phyloP scores from a whole-genome alignment of 1,140 invertebrate genomes.

The Tetramorium alpestre region DNA sequence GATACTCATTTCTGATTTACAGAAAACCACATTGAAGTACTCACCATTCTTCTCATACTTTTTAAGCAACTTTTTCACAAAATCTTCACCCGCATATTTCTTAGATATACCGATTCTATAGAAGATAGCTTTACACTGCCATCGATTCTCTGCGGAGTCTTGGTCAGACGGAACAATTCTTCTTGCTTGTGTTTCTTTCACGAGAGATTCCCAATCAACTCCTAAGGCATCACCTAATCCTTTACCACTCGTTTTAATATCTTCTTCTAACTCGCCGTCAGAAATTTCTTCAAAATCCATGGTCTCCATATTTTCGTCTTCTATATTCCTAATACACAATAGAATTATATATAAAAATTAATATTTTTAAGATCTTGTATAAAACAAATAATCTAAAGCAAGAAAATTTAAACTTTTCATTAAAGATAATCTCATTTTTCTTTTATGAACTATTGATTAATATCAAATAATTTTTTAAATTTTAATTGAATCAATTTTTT shows the following conservation, averaged over 20 bases:
- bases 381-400: conserved; percentile 33
- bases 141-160: conserved; percentile 89
- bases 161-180: conserved; percentile 80
- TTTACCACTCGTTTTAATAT: conserved; percentile 87
- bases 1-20: not conserved
- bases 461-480: conserved; percentile 3
- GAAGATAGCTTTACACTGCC: conserved; percentile 91
- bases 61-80: conserved; percentile 87
- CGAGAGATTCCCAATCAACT: conserved; percentile 96
- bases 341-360: conserved; percentile 25
- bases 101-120: conserved; percentile 90
- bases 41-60: conserved; percentile 85
- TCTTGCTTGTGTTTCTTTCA: conserved; percentile 90
- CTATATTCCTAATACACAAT: conserved; percentile 80
- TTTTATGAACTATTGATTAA: not conserved
- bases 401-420: not conserved
- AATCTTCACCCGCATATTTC: conserved; percentile 89
- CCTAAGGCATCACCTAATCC: conserved; percentile 94
- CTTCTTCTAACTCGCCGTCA: conserved; percentile 94
- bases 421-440: not conserved
- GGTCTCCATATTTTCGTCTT: conserved; percentile 90
- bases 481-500: too few relatives aligned
- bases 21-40: conserved; percentile 3
- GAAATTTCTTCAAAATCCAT: conserved; percentile 96
- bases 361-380: conserved; percentile 56